phyloP scores from a whole-genome alignment of 2,888 invertebrate species.

The Andrena praecox region DNA sequence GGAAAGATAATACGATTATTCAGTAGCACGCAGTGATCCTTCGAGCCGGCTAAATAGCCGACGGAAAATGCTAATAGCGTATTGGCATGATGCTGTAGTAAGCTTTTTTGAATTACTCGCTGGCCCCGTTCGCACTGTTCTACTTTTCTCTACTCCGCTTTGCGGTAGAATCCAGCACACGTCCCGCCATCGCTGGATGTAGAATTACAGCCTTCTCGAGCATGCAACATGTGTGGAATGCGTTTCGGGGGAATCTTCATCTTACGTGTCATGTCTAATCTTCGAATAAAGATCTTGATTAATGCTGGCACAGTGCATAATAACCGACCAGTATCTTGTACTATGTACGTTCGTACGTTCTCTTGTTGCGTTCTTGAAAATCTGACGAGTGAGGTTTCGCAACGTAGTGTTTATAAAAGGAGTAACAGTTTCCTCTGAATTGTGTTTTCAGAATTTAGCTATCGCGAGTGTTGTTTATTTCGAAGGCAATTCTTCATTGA shows the following conservation, averaged over 20 bases:
- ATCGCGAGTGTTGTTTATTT: neutral
- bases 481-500: neutral
- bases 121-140: slow-evolving; percentile 62
- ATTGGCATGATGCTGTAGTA: slow-evolving; percentile 49
- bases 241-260: slow-evolving; percentile 16
- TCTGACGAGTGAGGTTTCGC: too few species aligned
- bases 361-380: too few species aligned
- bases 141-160: slow-evolving; percentile 42
- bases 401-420: too few species aligned
- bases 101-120: slow-evolving; percentile 65
- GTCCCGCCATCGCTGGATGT: slow-evolving; percentile 11
- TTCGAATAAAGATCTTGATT: neutral
- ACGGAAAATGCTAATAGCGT: slow-evolving; percentile 63
- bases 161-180: slow-evolving; percentile 33
- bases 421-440: neutral
- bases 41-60: slow-evolving; percentile 49
- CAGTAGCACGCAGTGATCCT: slow-evolving; percentile 6
- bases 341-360: too few species aligned
- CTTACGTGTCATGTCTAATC: neutral
- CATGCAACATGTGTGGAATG: slow-evolving; percentile 16
- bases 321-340: too few species aligned
- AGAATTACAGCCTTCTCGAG: slow-evolving; percentile 25
- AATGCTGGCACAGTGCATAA: too few species aligned
- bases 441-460: neutral
- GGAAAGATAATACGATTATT: slow-evolving; percentile 45